phyloP scores from a whole-genome alignment of 1,140 invertebrate species.

The Apis cerana region DNA sequence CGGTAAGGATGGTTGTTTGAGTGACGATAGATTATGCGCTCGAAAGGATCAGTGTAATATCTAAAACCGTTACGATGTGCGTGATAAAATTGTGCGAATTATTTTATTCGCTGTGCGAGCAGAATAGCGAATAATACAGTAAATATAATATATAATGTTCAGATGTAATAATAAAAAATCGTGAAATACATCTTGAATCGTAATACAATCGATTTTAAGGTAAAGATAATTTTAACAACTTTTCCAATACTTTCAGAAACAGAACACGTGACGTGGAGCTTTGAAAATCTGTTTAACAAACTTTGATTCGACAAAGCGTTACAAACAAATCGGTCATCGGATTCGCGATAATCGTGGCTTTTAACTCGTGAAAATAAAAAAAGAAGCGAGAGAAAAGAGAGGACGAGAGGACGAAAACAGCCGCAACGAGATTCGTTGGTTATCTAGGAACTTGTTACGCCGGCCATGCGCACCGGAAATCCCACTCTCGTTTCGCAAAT shows the following conservation, averaged over 20 bases:
- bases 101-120: too few species aligned
- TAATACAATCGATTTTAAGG: too few species aligned
- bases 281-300: not conserved
- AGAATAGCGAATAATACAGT: too few species aligned
- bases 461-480: conserved; percentile 25
- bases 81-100: too few species aligned
- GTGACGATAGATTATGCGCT: too few species aligned
- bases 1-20: too few species aligned
- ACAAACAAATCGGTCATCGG: not conserved
- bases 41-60: too few species aligned
- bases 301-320: not conserved
- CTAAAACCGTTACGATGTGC: too few species aligned
- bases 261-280: too few species aligned
- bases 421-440: conserved; percentile 41
- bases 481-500: conserved; percentile 26
- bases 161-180: too few species aligned
- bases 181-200: too few species aligned
- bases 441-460: conserved; percentile 44
- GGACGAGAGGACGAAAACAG: conserved; percentile 16
- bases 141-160: too few species aligned
- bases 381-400: not conserved
- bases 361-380: not conserved
- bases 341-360: conserved; percentile 10
- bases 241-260: not conserved
- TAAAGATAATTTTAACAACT: not conserved